A percentile compares a stretch with the other conserved stretches of the same genome.
Evolutionary conservation across 1,140 invertebrate genomes (phyloP).

Genomic region (Chionoecetes opilio): DNA sequence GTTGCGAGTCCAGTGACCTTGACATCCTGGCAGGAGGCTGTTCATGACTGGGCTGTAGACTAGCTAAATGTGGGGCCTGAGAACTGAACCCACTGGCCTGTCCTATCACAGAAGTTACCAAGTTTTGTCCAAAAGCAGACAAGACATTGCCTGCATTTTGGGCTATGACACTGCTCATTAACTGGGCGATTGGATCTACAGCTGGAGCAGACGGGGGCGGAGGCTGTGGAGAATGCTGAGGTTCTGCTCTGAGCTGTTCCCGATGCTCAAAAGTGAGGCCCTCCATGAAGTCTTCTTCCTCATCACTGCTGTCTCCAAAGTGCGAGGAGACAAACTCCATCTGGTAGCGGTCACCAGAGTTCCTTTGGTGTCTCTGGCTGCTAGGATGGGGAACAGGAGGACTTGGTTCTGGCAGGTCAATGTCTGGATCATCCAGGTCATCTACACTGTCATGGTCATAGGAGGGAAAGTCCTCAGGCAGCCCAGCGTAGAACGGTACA

Average conservation of each 20-base stretch:
- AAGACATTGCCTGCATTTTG: slow-evolving; percentile 76
- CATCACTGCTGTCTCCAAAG: slow-evolving; percentile 75
- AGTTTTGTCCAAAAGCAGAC: slow-evolving; percentile 70
- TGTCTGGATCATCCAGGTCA: slow-evolving; percentile 72
- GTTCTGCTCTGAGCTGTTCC: slow-evolving; percentile 56
- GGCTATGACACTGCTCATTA: slow-evolving; percentile 75
- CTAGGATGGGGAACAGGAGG: slow-evolving; percentile 31
- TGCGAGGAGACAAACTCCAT: slow-evolving; percentile 77
- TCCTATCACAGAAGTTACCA: slow-evolving; percentile 76
- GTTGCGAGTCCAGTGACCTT: slow-evolving; percentile 60
- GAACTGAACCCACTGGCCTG: slow-evolving; percentile 42
- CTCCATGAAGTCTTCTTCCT: slow-evolving; percentile 71
- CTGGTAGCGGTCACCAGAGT: slow-evolving; percentile 52
- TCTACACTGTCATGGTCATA: slow-evolving; percentile 76
- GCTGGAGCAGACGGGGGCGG: background rate
- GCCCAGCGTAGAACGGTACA: slow-evolving; percentile 57
- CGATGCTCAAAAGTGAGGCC: slow-evolving; percentile 65
- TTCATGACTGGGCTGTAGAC: slow-evolving; percentile 39
- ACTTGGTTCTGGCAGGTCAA: slow-evolving; percentile 67
- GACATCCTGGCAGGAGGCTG: slow-evolving; percentile 70
- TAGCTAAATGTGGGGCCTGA: background rate
- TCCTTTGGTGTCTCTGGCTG: slow-evolving; percentile 21
- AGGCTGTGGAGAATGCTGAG: background rate
- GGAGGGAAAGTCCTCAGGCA: slow-evolving; percentile 72
- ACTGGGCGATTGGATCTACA: slow-evolving; percentile 63